Evolutionary conservation across 1,140 invertebrate genomes (phyloP).

Genomic region (Asobara japonica): DNA sequence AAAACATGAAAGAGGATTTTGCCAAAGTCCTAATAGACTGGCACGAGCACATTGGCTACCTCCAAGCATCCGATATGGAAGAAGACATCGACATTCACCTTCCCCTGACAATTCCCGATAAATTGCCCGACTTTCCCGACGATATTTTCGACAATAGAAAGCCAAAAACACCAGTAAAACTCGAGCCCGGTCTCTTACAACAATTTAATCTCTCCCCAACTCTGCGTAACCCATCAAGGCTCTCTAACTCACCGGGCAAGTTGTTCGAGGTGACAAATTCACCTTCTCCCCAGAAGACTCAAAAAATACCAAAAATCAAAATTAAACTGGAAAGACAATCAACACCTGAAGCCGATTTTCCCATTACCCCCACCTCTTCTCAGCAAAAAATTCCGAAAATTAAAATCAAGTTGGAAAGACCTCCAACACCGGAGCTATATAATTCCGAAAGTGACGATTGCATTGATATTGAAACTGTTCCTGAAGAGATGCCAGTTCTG

Average conservation of each 20-base stretch:
- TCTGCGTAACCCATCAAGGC: not conserved
- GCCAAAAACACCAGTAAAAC: not conserved
- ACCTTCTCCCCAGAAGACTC: too few relatives aligned
- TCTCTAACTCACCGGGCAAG: not conserved
- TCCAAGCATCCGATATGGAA: constrained; percentile 53
- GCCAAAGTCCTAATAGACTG: constrained; percentile 62
- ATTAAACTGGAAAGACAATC: too few relatives aligned
- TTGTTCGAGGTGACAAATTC: too few relatives aligned
- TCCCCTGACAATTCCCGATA: constrained; percentile 30
- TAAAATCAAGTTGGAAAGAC: not conserved
- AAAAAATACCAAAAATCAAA: too few relatives aligned
- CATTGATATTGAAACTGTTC: constrained; percentile 46
- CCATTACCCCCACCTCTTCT: too few relatives aligned
- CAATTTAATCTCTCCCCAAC: not conserved
- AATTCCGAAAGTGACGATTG: constrained; percentile 38
- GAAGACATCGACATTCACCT: constrained; percentile 51
- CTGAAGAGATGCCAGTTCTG: constrained; percentile 54
- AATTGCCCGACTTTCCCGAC: constrained; percentile 39
- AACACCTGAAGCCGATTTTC: too few relatives aligned
- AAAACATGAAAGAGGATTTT: constrained; percentile 59
- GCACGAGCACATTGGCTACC: constrained; percentile 60
- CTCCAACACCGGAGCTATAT: not conserved
- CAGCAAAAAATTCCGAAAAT: not conserved
- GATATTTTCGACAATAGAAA: constrained; percentile 37
- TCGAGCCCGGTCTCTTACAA: too few relatives aligned